Conservation (phyloP, 2,888 invertebrate species). For the Eristalis pertinax region DNA sequence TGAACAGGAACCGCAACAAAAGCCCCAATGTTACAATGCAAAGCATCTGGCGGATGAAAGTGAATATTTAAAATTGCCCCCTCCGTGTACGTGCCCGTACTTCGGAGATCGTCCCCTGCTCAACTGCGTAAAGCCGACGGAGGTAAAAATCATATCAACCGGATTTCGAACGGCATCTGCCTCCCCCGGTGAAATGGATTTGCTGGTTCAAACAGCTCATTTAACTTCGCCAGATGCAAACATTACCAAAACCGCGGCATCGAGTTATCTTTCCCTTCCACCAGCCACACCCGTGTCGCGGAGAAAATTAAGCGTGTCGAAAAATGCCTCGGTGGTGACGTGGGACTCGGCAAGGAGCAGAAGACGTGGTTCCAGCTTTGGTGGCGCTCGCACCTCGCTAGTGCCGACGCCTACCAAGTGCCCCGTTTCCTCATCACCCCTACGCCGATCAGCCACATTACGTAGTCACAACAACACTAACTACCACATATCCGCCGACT, state of each 20-base stretch:
- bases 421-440: slow-evolving; percentile 79
- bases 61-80: slow-evolving; percentile 84
- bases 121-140: slow-evolving; percentile 81
- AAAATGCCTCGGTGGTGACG: slow-evolving; percentile 85
- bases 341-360: slow-evolving; percentile 87
- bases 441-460: slow-evolving; percentile 85
- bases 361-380: slow-evolving; percentile 88
- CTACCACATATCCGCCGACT: slow-evolving; percentile 70
- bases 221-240: slow-evolving; percentile 17
- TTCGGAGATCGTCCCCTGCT: slow-evolving; percentile 87
- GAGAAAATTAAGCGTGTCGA: slow-evolving; percentile 82
- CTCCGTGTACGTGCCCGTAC: slow-evolving; percentile 91
- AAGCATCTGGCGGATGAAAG: slow-evolving; percentile 32
- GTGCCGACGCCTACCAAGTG: slow-evolving; percentile 83
- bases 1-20: slow-evolving; percentile 70
- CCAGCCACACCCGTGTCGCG: slow-evolving; percentile 76
- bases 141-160: slow-evolving; percentile 82
- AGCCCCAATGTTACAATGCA: slow-evolving; percentile 23
- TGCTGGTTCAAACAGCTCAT: slow-evolving; percentile 29
- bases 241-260: slow-evolving; percentile 27
- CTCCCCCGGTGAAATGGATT: slow-evolving; percentile 34
- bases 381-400: slow-evolving; percentile 85
- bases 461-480: slow-evolving; percentile 82
- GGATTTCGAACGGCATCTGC: slow-evolving; percentile 72
- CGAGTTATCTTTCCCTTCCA: slow-evolving; percentile 73